Base-by-base conservation (phyloP, 2,888 invertebrate species). In the Drosophila aldrichi region DNA sequence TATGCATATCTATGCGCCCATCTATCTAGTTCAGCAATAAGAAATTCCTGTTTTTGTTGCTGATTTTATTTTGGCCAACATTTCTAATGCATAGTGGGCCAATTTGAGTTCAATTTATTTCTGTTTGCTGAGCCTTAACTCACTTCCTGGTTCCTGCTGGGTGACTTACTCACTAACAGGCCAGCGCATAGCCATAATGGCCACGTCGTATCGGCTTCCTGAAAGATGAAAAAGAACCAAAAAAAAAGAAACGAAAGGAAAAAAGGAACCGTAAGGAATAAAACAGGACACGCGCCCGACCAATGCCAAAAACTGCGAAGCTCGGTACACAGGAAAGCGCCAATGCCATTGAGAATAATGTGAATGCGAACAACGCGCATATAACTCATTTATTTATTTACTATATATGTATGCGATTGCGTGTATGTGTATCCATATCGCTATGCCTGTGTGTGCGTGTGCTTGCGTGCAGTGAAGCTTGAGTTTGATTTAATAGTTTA, bases 401-500 rank as follows among this genome's bases (percentile, higher is more conserved):
- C 84, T 76, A 68, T 64, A 79, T 55, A 22, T n/a, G n/a, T 22
- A 51, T 65, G 56, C 49, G 63, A 57, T 63, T 58, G 48, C 34
- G 49, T 49, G 41, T 52, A 52, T 63, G 41, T 41, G 64, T 64
- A 57, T 59, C 58, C 57, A 68, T 76, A 61, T 65, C 57, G 40
- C 56, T 10, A 44, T 63, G 29, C 40, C 34, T 57, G 57, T 77
- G 48, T 54, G 62, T 55, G 51, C 54, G 58, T 77, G 70, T 69
- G 77, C 60, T 81, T 70, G 84, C 82, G 84, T 86, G 86, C 82
- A 87, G 82, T 81, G 84, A 74, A 83, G 85, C 87, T 86, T 87
- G 87, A 79, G 85, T 83, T 87, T 86, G 85, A 86, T 86, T 86
- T 86, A 86, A 86, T 87, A 86, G 86, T 86, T 86, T 86, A 86